Conservation (phyloP, 2,797 vertebrate species). For the Pogonophryne albipinna region DNA sequence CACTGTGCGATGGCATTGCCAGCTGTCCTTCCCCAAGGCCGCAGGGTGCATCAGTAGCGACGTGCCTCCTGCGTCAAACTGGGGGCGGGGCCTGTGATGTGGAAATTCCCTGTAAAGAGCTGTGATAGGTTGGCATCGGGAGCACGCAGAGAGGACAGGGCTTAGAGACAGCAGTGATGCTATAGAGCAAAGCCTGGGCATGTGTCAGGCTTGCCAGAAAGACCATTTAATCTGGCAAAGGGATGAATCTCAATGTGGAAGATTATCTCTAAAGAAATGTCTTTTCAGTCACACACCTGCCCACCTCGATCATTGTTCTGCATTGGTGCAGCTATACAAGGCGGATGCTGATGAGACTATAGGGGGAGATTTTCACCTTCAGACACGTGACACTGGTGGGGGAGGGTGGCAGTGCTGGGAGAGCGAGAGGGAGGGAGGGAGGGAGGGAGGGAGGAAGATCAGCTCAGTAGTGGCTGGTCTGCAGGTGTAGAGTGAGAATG, state of each 20-base stretch:
- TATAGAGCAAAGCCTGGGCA: slow-evolving; percentile 24
- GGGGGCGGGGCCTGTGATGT: slow-evolving; percentile 79
- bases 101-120: slow-evolving; percentile 84
- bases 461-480: slow-evolving; percentile 53
- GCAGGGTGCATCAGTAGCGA: slow-evolving; percentile 73
- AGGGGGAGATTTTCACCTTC: slow-evolving; percentile 68
- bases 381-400: slow-evolving; percentile 57
- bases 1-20: slow-evolving; percentile 51
- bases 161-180: slow-evolving; percentile 44
- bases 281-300: slow-evolving; percentile 2
- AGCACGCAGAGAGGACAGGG: slow-evolving; percentile 53
- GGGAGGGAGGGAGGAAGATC: slow-evolving; percentile 21
- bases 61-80: slow-evolving; percentile 81
- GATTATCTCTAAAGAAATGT: slow-evolving; percentile 18
- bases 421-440: slow-evolving; percentile 13
- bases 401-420: slow-evolving; percentile 40
- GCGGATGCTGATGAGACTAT: slow-evolving; percentile 29
- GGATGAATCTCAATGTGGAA: slow-evolving; percentile 30
- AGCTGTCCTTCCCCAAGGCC: slow-evolving; percentile 77
- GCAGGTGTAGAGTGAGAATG: slow-evolving; percentile 66
- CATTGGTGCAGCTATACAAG: slow-evolving; percentile 26
- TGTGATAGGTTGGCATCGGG: slow-evolving; percentile 73
- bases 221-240: slow-evolving; percentile 31
- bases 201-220: slow-evolving; percentile 32
- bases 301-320: slow-evolving; percentile 11